These are phyloP conservation scores for Acromyrmex charruanus DNA, from an alignment of 1,140 invertebrate genomes.

Conservation along the genomic window DNA sequence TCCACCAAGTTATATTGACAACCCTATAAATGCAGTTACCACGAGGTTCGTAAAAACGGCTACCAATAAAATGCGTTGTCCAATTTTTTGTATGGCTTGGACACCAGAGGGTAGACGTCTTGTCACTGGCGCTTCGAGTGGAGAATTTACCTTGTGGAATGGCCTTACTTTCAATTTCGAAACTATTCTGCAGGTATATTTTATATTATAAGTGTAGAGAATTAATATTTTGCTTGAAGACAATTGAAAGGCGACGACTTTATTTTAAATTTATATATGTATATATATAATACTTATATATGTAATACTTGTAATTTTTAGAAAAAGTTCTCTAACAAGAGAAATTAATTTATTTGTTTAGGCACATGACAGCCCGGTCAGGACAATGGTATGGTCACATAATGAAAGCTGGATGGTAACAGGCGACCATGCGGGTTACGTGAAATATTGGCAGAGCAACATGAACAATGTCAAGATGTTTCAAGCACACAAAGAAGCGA, in stretches of 20 bases:
- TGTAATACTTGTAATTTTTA: neutral
- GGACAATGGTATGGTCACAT: constrained; percentile 99
- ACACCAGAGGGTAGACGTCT: constrained; percentile 99
- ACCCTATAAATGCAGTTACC: constrained; percentile 98
- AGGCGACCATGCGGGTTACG: constrained; percentile 98
- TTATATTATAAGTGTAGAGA: neutral
- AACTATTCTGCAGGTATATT: constrained; percentile 97
- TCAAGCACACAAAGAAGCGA: constrained; percentile 99
- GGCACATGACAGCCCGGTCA: constrained; percentile 99
- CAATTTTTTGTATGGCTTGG: constrained; percentile 99
- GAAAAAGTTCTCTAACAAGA: constrained; percentile 14
- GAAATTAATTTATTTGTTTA: constrained; percentile 83
- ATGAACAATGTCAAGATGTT: constrained; percentile 99
- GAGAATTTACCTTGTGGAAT: constrained; percentile 99
- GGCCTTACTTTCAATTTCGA: constrained; percentile 99
- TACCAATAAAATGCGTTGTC: constrained; percentile 99
- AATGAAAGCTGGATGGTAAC: constrained; percentile 99
- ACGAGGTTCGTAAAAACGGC: constrained; percentile 99
- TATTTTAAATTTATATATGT: neutral
- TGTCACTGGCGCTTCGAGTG: constrained; percentile 99
- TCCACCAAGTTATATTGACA: constrained; percentile 95
- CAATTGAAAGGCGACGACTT: neutral
- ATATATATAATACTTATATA: no score
- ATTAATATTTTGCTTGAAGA: neutral
- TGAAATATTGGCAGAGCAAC: constrained; percentile 99